Conservation (phyloP, 2,113 vertebrate genomes). For the Grantiella picta region DNA sequence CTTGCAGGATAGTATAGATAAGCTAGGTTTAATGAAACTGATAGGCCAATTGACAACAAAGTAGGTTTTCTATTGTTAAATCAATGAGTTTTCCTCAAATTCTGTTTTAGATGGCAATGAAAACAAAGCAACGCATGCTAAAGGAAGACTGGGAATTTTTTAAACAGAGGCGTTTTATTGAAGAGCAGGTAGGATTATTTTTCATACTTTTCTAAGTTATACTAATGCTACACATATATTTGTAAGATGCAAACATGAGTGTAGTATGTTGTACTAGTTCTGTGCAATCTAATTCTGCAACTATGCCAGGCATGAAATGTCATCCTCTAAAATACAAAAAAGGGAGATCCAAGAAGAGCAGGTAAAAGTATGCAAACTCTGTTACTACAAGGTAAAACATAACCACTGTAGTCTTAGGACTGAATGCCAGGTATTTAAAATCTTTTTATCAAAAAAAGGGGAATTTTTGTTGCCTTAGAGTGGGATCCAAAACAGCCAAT, state of each 20-base stretch:
- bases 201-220: not conserved
- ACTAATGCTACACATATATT: not conserved
- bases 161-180: constrained; percentile 90
- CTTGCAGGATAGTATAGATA: not conserved
- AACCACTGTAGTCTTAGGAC: not conserved
- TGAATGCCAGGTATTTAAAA: not conserved
- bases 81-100: constrained; percentile 30
- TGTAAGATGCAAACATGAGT: not conserved
- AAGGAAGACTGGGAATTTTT: constrained; percentile 97
- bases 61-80: not conserved
- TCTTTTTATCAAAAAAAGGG: not conserved
- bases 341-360: not conserved
- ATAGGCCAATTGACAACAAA: not conserved
- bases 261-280: not conserved
- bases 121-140: constrained; percentile 88
- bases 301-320: not conserved
- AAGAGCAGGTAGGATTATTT: constrained; percentile 85
- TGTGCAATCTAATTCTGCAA: not conserved
- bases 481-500: constrained; percentile 16
- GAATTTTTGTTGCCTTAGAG: not conserved
- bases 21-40: not conserved
- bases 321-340: not conserved
- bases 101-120: constrained; percentile 84
- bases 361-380: not conserved
- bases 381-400: not conserved